A percentile compares a stretch with the other conserved stretches of the same genome.
Evolutionary conservation across 2,797 vertebrate species (phyloP).

Genomic region (Danio albolineatus): DNA sequence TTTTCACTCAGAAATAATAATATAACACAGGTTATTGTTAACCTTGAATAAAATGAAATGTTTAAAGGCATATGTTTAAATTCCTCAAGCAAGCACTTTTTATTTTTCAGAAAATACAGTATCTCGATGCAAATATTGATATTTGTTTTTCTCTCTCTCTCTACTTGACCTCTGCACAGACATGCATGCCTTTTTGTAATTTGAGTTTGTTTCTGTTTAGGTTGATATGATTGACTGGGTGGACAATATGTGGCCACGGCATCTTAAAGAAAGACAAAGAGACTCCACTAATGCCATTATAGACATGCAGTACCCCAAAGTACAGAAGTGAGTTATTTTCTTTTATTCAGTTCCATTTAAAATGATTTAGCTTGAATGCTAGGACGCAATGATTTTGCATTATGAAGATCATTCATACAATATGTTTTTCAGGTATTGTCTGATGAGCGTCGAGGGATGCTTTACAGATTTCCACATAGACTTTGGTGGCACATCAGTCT

Average conservation of each 20-base stretch:
- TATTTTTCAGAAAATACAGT: not conserved
- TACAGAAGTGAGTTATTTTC: slow-evolving; percentile 90
- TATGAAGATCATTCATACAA: not conserved
- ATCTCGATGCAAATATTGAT: not conserved
- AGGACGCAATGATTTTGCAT: not conserved
- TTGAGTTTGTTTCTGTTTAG: slow-evolving; percentile 67
- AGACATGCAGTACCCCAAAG: slow-evolving; percentile 99
- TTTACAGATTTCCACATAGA: slow-evolving; percentile 99
- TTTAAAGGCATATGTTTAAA: no score
- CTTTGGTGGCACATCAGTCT: slow-evolving; percentile 97
- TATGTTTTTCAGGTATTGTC: slow-evolving; percentile 86
- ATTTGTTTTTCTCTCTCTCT: no score
- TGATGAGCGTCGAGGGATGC: slow-evolving; percentile 98
- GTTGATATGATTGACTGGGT: slow-evolving; percentile 99
- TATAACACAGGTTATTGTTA: no score
- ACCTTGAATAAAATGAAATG: no score
- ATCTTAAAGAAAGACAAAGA: slow-evolving; percentile 95
- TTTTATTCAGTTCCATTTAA: not conserved
- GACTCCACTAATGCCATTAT: slow-evolving; percentile 97
- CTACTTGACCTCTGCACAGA: not conserved
- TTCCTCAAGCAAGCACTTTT: no score
- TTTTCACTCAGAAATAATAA: no score
- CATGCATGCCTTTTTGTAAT: not conserved
- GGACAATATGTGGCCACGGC: slow-evolving; percentile 98
- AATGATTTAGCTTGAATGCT: not conserved